These are phyloP conservation scores for Barbus barbus DNA, from an alignment of 2,113 vertebrate species.

Conservation along the genomic window DNA sequence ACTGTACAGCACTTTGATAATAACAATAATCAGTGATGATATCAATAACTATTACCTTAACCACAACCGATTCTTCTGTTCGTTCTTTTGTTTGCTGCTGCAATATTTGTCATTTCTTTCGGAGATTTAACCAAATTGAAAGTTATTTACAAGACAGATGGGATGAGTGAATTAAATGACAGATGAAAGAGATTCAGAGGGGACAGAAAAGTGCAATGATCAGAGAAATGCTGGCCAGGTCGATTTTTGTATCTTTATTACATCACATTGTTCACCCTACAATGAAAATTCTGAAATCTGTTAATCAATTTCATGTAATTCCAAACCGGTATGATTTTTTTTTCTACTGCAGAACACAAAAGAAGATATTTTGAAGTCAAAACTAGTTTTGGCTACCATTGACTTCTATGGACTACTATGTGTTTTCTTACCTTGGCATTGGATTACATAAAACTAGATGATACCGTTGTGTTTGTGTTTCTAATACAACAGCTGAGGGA, in stretches of 20 bases:
- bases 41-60: slow-evolving; percentile 46
- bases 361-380: neutral
- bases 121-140: slow-evolving; percentile 32
- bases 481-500: too few relatives aligned
- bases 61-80: slow-evolving; percentile 20
- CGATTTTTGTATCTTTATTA: slow-evolving; percentile 10
- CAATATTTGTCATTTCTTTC: slow-evolving; percentile 35
- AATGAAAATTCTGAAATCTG: neutral
- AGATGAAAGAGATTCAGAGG: neutral
- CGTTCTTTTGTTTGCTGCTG: slow-evolving; percentile 44
- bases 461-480: too few relatives aligned
- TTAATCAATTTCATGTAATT: neutral
- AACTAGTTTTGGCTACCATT: neutral
- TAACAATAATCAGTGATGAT: slow-evolving; percentile 42
- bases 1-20: slow-evolving; percentile 49
- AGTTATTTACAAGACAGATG: neutral
- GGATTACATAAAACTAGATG: too few relatives aligned
- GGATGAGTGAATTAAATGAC: neutral
- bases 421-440: neutral
- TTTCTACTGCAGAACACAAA: neutral
- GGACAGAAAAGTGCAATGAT: neutral
- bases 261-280: neutral
- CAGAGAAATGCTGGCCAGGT: neutral
- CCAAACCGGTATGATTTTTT: neutral
- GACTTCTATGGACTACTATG: neutral